Conservation (phyloP, 2,888 invertebrate species). For the Acanthosoma haemorrhoidale region DNA sequence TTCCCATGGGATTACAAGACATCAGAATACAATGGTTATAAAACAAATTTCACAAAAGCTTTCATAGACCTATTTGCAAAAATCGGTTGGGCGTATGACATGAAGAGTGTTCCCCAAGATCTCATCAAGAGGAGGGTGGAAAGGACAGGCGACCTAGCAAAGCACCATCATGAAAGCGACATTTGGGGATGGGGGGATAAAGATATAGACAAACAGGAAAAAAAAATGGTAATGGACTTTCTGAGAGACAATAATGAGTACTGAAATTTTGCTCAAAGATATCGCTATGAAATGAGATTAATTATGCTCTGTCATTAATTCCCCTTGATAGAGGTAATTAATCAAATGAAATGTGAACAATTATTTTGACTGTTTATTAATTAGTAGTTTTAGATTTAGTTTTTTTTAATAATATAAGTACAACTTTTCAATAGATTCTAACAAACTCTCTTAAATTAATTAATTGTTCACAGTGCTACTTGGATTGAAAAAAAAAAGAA, state of each 20-base stretch:
- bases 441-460: too few relatives aligned
- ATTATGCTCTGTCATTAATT: too few relatives aligned
- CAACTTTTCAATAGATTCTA: too few relatives aligned
- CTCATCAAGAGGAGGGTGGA: conserved; percentile 63
- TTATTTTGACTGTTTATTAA: not conserved
- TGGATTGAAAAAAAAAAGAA: too few relatives aligned
- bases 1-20: conserved; percentile 81
- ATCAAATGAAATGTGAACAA: not conserved
- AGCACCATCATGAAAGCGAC: conserved; percentile 25
- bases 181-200: conserved; percentile 82
- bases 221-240: conserved; percentile 24
- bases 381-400: conserved; percentile 10
- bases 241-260: not conserved
- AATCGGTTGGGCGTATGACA: conserved; percentile 76
- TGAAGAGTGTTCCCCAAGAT: conserved; percentile 62
- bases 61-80: conserved; percentile 57
- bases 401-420: not conserved
- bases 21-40: conserved; percentile 63
- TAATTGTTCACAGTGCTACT: too few relatives aligned
- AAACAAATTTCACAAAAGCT: conserved; percentile 45
- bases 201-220: conserved; percentile 67
- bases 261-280: not conserved
- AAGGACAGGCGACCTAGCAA: conserved; percentile 67
- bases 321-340: not conserved
- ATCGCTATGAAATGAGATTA: too few relatives aligned